phyloP scores from a whole-genome alignment of 2,113 vertebrate species.

The Corythoichthys intestinalis region DNA sequence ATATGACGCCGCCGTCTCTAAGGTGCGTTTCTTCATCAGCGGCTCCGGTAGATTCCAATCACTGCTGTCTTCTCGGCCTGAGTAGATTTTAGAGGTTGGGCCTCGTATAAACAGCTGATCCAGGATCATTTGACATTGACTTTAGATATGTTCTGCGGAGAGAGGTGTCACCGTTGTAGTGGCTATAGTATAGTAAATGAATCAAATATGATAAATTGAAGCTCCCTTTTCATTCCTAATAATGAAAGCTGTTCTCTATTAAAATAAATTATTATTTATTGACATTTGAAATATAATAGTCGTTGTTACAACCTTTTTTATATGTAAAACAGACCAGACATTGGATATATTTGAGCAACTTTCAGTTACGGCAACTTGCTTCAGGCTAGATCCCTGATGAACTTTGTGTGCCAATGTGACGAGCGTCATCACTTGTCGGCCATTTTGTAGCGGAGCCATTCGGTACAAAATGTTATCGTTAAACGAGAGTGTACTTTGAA shows the following conservation, averaged over 20 bases:
- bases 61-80: neutral
- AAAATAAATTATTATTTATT: no score
- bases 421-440: no score
- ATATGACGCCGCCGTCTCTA: constrained; percentile 7
- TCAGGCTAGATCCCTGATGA: no score
- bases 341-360: no score
- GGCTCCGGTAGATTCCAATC: neutral
- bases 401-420: no score
- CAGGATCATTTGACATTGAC: constrained; percentile 57
- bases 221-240: neutral
- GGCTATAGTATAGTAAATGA: neutral
- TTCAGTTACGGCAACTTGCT: no score
- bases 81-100: constrained; percentile 20
- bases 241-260: neutral
- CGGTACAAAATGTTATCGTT: no score
- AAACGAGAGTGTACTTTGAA: no score
- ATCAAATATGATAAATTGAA: neutral
- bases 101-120: constrained; percentile 44
- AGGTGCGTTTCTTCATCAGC: constrained; percentile 18
- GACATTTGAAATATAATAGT: no score
- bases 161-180: neutral
- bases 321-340: no score
- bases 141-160: neutral
- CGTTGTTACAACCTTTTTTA: no score
- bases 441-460: no score